Conservation (phyloP, 2,113 vertebrate genomes). For the Cephalopterus ornatus region DNA sequence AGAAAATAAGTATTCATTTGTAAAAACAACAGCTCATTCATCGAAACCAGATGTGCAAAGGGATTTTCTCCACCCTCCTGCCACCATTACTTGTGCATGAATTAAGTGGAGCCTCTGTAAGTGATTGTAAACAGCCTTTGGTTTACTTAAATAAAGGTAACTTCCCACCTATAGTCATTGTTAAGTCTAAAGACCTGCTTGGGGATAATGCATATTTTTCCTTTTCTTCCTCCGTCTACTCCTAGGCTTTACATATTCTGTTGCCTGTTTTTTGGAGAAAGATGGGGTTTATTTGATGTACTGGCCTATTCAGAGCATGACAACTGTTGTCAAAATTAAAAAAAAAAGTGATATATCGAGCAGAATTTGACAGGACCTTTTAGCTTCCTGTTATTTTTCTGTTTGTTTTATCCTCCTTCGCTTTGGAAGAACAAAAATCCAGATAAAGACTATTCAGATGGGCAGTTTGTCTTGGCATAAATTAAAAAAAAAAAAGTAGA, state of each 20-base stretch:
- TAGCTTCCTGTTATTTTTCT: not conserved
- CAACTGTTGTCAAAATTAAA: not conserved
- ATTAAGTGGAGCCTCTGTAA: not conserved
- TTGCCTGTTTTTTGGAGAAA: not conserved
- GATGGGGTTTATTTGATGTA: not conserved
- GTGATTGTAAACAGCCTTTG: not conserved
- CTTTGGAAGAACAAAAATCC: not conserved
- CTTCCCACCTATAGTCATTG: not conserved
- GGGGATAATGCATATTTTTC: not conserved
- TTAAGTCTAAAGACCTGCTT: not conserved
- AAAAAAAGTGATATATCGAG: not conserved
- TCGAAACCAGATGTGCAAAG: not conserved
- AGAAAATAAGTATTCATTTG: not conserved
- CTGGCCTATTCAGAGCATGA: not conserved
- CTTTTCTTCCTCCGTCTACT: not conserved
- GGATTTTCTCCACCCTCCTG: not conserved
- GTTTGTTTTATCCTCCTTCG: not conserved
- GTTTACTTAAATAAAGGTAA: not conserved
- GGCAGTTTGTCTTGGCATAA: not conserved
- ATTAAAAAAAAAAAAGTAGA: not conserved
- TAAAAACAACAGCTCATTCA: not conserved
- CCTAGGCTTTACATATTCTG: not conserved
- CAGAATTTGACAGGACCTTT: not conserved
- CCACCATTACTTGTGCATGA: not conserved
- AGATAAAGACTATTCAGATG: not conserved